A percentile compares a stretch with the other conserved stretches of the same genome.
Evolutionary conservation across 2,113 vertebrate genomes (phyloP).

Genomic region (Hydrochoerus hydrochaeris): DNA sequence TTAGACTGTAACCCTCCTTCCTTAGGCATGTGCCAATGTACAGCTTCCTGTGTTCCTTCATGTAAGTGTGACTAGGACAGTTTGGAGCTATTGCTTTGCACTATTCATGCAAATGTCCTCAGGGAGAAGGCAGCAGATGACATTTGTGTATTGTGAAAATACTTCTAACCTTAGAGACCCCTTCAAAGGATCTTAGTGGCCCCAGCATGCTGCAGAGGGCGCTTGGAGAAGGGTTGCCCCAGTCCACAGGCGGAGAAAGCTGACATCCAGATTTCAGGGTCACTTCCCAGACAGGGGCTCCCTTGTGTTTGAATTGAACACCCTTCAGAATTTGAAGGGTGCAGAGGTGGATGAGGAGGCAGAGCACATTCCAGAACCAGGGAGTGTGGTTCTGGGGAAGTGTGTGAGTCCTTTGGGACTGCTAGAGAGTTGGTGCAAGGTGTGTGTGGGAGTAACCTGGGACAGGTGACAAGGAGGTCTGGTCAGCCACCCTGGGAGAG

Average conservation of each 20-base stretch:
- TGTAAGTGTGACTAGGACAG: rapidly evolving
- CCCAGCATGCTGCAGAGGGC: background rate
- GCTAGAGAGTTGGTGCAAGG: background rate
- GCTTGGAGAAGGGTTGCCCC: background rate
- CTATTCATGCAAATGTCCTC: background rate
- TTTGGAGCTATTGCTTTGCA: background rate
- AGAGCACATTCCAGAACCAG: background rate
- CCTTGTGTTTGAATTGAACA: no score
- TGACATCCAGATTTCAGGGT: background rate
- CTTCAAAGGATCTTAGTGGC: background rate
- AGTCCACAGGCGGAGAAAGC: background rate
- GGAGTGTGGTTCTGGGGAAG: background rate
- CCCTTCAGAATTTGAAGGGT: background rate
- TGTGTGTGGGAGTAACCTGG: background rate
- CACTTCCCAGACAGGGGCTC: background rate
- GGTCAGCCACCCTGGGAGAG: background rate
- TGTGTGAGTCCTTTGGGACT: background rate
- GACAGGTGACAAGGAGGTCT: no score
- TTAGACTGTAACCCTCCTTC: background rate
- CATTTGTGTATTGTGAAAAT: background rate
- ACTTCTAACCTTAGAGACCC: background rate
- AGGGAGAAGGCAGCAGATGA: background rate
- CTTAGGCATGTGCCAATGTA: background rate
- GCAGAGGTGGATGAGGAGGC: background rate
- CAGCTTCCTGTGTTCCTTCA: background rate